phyloP scores from a whole-genome alignment of 2,888 invertebrate genomes.

The Cantharis rufa region DNA sequence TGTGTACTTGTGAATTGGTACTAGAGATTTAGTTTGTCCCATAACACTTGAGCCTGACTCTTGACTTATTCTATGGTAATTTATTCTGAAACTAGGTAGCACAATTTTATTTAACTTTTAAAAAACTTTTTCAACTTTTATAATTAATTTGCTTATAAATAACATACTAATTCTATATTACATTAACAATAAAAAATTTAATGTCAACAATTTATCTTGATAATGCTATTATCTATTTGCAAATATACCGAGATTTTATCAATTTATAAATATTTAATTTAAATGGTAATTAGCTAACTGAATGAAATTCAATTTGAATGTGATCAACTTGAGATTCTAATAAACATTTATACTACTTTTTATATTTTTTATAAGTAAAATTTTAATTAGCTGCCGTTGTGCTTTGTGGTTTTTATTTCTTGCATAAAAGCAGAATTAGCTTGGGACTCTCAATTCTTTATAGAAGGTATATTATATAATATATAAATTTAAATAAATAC shows the following conservation, averaged over 20 bases:
- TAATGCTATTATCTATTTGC: no score
- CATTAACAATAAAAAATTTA: background rate
- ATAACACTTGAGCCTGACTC: constrained; percentile 30
- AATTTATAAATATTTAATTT: no score
- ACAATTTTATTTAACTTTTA: background rate
- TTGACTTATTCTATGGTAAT: constrained; percentile 26
- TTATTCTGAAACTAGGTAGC: constrained; percentile 20
- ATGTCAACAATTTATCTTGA: background rate
- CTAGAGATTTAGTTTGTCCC: constrained; percentile 25
- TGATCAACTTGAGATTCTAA: no score
- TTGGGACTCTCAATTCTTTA: background rate
- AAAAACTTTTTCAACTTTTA: background rate
- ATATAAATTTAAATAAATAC: background rate
- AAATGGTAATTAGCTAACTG: no score
- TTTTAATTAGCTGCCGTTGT: background rate
- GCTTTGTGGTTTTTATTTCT: background rate
- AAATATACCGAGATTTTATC: no score
- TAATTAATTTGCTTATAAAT: background rate
- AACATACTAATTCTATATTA: background rate
- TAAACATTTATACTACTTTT: background rate
- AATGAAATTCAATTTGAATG: no score
- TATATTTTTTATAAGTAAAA: background rate
- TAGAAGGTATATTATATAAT: background rate
- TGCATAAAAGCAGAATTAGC: background rate
- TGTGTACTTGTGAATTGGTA: constrained; percentile 19